These are phyloP conservation scores for Graptemys geographica DNA, from an alignment of 2,797 vertebrate species.

Conservation along the genomic window DNA sequence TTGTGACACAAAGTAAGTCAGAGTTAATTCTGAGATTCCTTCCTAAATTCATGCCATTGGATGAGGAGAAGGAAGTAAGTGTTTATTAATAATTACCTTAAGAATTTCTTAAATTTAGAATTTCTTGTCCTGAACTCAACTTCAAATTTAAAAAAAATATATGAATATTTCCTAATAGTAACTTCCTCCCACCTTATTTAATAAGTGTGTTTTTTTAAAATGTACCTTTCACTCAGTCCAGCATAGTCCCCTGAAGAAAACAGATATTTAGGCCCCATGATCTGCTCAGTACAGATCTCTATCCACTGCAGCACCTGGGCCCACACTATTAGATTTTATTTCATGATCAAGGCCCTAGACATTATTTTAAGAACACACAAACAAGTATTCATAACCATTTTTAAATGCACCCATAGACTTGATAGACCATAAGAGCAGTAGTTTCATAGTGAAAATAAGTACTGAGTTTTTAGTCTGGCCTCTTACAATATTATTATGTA, in stretches of 20 bases:
- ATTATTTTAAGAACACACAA: conserved; percentile 7
- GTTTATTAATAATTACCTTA: background rate
- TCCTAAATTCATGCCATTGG: background rate
- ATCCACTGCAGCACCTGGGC: background rate
- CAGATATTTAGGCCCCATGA: accelerated
- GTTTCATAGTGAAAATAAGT: background rate
- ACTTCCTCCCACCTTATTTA: background rate
- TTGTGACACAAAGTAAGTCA: background rate
- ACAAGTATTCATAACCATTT: background rate
- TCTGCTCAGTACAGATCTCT: background rate
- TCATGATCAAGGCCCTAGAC: background rate
- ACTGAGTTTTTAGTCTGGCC: background rate
- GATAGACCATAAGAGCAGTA: background rate
- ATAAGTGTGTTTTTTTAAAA: background rate
- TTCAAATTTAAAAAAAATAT: conserved; percentile 2
- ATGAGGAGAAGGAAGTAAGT: background rate
- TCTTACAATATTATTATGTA: background rate
- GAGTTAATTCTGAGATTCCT: conserved; percentile 1
- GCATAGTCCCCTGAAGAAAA: background rate
- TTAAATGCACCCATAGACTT: background rate
- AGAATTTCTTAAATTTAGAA: background rate
- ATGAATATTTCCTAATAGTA: background rate
- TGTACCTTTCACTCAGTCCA: background rate
- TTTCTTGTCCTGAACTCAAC: background rate
- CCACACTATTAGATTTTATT: background rate